Percentiles rank a stretch among this genome's conserved stretches.
Evolutionary conservation across 2,888 invertebrate genomes (phyloP).

Genomic region (Trissoscelio sp.): DNA sequence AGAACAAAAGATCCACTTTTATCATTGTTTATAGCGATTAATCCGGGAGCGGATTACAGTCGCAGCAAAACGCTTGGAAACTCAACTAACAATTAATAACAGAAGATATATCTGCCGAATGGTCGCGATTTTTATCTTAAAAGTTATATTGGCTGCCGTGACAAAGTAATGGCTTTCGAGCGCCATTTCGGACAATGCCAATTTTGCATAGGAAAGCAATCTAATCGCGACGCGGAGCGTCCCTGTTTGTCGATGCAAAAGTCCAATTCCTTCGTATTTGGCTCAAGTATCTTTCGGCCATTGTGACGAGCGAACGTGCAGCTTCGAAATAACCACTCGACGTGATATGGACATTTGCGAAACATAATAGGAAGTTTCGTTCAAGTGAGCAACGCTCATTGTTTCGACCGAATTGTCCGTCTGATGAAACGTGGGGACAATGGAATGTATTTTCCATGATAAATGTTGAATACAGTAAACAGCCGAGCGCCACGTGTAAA

Average conservation of each 20-base stretch:
- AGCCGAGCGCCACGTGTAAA: constrained; percentile 31
- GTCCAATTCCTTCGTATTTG: constrained; percentile 52
- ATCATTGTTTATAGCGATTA: constrained; percentile 17
- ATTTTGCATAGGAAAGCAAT: constrained; percentile 57
- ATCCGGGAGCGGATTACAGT: neutral
- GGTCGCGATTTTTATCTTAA: constrained; percentile 41
- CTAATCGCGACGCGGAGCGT: constrained; percentile 31
- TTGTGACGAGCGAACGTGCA: constrained; percentile 47
- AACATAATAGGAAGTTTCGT: constrained; percentile 59
- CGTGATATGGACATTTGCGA: constrained; percentile 57
- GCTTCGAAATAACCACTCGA: constrained; percentile 59
- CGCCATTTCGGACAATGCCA: constrained; percentile 39
- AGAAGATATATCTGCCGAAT: constrained; percentile 15
- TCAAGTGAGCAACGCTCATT: constrained; percentile 58
- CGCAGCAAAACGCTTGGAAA: constrained; percentile 12
- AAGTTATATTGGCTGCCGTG: constrained; percentile 39
- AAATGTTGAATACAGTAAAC: constrained; percentile 48
- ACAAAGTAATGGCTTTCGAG: constrained; percentile 31
- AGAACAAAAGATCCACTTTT: constrained; percentile 18
- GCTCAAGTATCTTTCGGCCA: constrained; percentile 49
- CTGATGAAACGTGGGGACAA: constrained; percentile 58
- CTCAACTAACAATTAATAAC: constrained; percentile 41
- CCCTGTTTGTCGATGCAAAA: constrained; percentile 26
- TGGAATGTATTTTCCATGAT: constrained; percentile 54
- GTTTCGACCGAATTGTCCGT: constrained; percentile 59